phyloP scores from a whole-genome alignment of 2,797 vertebrate genomes.

The Gadopsis marmoratus region DNA sequence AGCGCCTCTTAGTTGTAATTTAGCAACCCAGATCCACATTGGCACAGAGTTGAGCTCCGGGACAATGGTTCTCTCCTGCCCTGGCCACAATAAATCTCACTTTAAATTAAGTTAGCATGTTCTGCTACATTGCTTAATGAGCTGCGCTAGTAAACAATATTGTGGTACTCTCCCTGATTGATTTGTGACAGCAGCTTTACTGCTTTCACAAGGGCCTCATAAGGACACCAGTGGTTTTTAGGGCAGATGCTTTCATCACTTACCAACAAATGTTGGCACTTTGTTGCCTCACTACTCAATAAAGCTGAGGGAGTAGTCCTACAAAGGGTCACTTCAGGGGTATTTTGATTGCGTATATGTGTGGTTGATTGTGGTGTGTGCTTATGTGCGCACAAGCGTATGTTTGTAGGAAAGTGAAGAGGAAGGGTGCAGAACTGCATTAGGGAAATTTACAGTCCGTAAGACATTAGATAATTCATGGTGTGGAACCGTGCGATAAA shows the following conservation, averaged over 20 bases:
- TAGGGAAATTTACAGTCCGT: constrained; percentile 86
- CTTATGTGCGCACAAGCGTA: constrained; percentile 42
- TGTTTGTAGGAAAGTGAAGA: constrained; percentile 68
- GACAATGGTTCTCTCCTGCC: constrained; percentile 68
- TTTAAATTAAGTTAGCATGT: constrained; percentile 86
- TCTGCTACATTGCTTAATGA: constrained; percentile 84
- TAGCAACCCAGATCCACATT: constrained; percentile 72
- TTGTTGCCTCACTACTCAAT: constrained; percentile 62
- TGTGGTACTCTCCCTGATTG: constrained; percentile 75
- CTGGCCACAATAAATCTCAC: constrained; percentile 80
- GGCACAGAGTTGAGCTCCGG: constrained; percentile 69
- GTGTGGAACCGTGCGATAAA: constrained; percentile 82
- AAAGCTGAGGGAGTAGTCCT: constrained; percentile 59
- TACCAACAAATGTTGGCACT: constrained; percentile 63
- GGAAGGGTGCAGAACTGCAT: constrained; percentile 79
- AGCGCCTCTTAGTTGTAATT: constrained; percentile 79
- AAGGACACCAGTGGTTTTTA: constrained; percentile 67
- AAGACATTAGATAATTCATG: constrained; percentile 86
- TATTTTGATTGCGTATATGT: constrained; percentile 56
- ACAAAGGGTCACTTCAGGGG: constrained; percentile 70
- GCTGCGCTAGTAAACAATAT: constrained; percentile 82
- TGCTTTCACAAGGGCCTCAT: constrained; percentile 68
- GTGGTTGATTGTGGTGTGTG: constrained; percentile 37
- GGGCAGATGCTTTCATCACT: constrained; percentile 64
- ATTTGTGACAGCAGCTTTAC: constrained; percentile 77